Conservation (phyloP, 2,888 invertebrate genomes). For the Napeogenes inachia region DNA sequence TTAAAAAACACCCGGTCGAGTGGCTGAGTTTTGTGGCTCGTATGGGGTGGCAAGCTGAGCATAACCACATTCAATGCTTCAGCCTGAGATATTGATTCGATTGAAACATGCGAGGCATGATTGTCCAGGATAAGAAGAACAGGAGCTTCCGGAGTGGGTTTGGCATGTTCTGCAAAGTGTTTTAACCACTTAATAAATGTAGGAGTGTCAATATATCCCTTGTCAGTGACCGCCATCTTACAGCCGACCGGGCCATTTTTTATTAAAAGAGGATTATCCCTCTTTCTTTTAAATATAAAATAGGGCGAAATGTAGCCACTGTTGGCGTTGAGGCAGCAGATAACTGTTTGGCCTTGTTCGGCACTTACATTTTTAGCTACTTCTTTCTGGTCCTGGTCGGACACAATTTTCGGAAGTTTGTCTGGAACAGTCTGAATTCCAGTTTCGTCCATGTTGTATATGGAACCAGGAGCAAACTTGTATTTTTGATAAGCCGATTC, state of each 20-base stretch:
- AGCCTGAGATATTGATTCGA: neutral
- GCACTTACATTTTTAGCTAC: conserved; percentile 28
- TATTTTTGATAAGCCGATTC: conserved; percentile 16
- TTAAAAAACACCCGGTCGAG: conserved; percentile 35
- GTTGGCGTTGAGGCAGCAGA: conserved; percentile 25
- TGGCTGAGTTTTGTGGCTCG: conserved; percentile 26
- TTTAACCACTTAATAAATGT: conserved; percentile 1
- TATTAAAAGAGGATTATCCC: neutral
- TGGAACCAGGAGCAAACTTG: conserved; percentile 17
- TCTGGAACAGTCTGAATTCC: conserved; percentile 15
- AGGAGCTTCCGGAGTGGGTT: neutral
- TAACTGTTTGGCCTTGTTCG: conserved; percentile 25
- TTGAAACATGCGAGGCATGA: neutral
- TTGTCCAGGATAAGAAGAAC: conserved; percentile 1
- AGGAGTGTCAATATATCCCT: neutral
- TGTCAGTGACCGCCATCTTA: neutral
- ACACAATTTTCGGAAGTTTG: conserved; percentile 23
- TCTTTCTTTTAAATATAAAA: neutral
- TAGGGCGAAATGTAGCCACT: conserved; percentile 19
- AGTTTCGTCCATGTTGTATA: conserved; percentile 16
- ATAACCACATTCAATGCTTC: no score
- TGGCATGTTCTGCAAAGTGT: neutral
- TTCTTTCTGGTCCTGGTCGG: conserved; percentile 25
- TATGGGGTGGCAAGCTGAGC: conserved; percentile 13
- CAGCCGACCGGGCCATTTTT: neutral